Evolutionary conservation across 2,113 vertebrate genomes (phyloP).

Genomic region (Hippocampus comes): DNA sequence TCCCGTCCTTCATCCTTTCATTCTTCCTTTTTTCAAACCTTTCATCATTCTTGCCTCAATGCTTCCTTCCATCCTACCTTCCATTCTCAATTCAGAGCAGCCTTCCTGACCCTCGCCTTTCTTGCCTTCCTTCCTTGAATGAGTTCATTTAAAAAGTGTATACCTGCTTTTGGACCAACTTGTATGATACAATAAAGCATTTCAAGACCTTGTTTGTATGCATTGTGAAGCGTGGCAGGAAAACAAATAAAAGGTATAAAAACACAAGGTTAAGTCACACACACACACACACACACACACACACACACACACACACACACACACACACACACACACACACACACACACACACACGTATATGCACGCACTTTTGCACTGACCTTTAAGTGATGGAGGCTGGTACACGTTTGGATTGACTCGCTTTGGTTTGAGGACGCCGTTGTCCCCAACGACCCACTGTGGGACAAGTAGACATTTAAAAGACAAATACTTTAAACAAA

Average conservation of each 20-base stretch:
- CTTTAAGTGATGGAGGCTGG: constrained; percentile 95
- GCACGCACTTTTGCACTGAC: constrained; percentile 56
- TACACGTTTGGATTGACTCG: constrained; percentile 86
- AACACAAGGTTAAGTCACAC: constrained; percentile 46
- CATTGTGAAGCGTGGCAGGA: constrained; percentile 13
- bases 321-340: background rate
- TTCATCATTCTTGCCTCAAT: too few species aligned
- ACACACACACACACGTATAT: background rate
- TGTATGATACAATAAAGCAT: background rate
- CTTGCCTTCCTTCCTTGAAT: background rate
- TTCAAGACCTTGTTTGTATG: background rate
- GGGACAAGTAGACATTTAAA: background rate
- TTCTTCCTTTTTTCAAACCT: background rate
- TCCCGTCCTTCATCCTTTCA: background rate
- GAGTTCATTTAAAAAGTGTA: background rate
- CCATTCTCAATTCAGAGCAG: background rate
- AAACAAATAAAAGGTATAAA: constrained; percentile 26
- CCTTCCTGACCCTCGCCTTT: background rate
- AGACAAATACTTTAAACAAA: background rate
- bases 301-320: constrained; percentile 24
- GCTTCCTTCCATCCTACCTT: background rate
- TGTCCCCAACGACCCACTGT: constrained; percentile 89
- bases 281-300: background rate
- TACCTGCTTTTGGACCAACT: background rate
- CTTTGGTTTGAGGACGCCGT: constrained; percentile 88